phyloP scores from a whole-genome alignment of 2,888 invertebrate species.

The Argynnis bischoffii region DNA sequence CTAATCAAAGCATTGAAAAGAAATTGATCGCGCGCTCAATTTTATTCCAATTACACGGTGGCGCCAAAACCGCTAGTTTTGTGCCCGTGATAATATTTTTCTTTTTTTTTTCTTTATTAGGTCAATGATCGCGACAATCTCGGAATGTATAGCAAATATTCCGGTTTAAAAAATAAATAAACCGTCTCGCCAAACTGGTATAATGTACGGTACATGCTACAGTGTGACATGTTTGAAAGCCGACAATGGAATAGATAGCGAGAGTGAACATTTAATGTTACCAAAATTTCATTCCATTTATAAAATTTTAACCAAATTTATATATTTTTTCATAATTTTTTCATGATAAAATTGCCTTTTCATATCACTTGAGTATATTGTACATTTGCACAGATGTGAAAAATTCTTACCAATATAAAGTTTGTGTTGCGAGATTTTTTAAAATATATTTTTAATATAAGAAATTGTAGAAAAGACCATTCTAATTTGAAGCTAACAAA shows the following conservation, averaged over 20 bases:
- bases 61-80: constrained; percentile 45
- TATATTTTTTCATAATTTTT: too few relatives aligned
- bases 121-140: constrained; percentile 38
- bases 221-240: constrained; percentile 15
- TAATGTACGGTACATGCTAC: constrained; percentile 27
- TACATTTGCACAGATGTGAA: too few relatives aligned
- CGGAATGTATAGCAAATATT: constrained; percentile 33
- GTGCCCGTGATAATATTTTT: constrained; percentile 30
- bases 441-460: background rate
- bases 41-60: constrained; percentile 40
- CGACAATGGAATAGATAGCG: constrained; percentile 14
- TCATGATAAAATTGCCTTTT: too few relatives aligned
- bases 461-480: constrained; percentile 1
- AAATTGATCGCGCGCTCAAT: constrained; percentile 37
- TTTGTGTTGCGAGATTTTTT: too few relatives aligned
- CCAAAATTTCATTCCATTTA: constrained; percentile 4
- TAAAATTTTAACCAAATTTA: too few relatives aligned
- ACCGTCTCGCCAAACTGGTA: constrained; percentile 36
- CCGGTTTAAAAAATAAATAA: constrained; percentile 32
- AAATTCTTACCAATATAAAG: background rate
- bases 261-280: constrained; percentile 13
- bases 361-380: too few relatives aligned
- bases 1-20: constrained; percentile 38
- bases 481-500: background rate
- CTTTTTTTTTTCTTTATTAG: constrained; percentile 32